phyloP scores from a whole-genome alignment of 2,888 invertebrate species.

The Diplolepis rosae region DNA sequence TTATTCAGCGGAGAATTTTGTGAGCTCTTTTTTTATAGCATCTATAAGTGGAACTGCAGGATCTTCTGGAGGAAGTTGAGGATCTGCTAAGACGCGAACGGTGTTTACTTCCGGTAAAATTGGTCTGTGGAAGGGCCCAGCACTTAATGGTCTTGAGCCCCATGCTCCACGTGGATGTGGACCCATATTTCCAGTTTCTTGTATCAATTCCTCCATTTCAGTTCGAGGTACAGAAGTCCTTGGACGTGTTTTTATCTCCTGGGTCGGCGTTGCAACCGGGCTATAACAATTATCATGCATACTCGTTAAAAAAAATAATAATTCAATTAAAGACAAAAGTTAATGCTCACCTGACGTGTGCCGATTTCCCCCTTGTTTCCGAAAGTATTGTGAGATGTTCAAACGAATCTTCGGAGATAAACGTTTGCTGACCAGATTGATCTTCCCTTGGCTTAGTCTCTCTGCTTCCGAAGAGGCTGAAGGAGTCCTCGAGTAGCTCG shows the following conservation, averaged over 20 bases:
- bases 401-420: conserved; percentile 47
- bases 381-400: conserved; percentile 54
- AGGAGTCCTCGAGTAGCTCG: conserved; percentile 86
- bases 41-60: conserved; percentile 89
- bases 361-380: conserved; percentile 59
- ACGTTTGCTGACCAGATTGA: conserved; percentile 44
- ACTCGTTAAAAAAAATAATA: not conserved
- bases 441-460: conserved; percentile 75
- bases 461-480: conserved; percentile 83
- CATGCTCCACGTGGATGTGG: conserved; percentile 65
- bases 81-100: conserved; percentile 77
- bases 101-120: conserved; percentile 73
- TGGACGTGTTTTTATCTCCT: conserved; percentile 55
- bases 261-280: conserved; percentile 57
- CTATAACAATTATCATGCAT: conserved; percentile 44
- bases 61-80: conserved; percentile 78
- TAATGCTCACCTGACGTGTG: conserved; percentile 59
- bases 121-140: conserved; percentile 79
- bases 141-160: conserved; percentile 78
- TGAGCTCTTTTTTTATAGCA: conserved; percentile 85
- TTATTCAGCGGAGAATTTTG: conserved; percentile 60
- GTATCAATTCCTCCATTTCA: conserved; percentile 51
- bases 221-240: conserved; percentile 57
- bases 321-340: not conserved
- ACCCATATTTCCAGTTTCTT: conserved; percentile 58